phyloP scores from a whole-genome alignment of 2,888 invertebrate species.

The Caenorhabditis sp. region DNA sequence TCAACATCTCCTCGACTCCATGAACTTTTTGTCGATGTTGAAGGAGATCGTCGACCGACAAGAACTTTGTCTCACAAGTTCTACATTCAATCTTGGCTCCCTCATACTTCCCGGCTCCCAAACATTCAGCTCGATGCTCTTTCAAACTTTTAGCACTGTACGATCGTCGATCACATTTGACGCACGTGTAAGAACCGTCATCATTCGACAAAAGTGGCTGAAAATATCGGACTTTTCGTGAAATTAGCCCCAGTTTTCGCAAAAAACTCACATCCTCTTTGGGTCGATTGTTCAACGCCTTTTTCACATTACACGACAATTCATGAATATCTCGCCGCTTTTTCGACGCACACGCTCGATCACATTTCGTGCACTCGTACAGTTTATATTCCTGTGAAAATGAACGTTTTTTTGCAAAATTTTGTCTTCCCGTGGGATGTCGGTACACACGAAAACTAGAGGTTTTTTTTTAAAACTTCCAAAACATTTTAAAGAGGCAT shows the following conservation, averaged over 20 bases:
- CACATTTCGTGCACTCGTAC: neutral
- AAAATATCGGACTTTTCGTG: neutral
- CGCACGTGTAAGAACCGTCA: neutral
- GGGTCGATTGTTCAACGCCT: neutral
- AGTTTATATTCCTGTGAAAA: neutral
- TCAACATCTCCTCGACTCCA: constrained; percentile 8
- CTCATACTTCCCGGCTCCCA: neutral
- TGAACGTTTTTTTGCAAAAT: neutral
- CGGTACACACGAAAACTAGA: too few species aligned
- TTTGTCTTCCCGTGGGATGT: too few species aligned
- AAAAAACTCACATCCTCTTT: constrained; percentile 2
- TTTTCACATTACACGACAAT: neutral
- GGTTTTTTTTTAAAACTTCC: too few species aligned
- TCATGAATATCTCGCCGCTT: neutral
- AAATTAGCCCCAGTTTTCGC: too few species aligned
- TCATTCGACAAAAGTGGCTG: neutral
- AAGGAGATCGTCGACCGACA: neutral
- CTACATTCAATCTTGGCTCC: neutral
- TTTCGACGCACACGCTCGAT: neutral
- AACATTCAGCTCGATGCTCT: neutral
- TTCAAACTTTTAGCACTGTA: neutral
- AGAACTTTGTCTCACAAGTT: neutral
- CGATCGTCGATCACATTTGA: neutral
- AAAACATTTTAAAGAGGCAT: too few species aligned
- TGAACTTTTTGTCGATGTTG: constrained; percentile 10